phyloP scores from a whole-genome alignment of 2,113 vertebrate species.

The Pogonocichla stellata region DNA sequence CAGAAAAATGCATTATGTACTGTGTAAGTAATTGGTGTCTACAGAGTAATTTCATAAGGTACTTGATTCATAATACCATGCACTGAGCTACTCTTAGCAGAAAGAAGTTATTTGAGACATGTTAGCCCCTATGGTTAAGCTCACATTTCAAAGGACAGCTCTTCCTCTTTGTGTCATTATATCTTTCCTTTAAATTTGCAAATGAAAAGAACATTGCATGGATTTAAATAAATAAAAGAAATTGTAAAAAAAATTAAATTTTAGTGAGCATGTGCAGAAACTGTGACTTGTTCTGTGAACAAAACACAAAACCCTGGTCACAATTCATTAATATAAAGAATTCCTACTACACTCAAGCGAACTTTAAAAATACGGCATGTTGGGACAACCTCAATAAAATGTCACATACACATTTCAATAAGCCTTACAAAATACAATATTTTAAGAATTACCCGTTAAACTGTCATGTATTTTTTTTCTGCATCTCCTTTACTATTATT shows the following conservation, averaged over 20 bases:
- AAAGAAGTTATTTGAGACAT: constrained; percentile 21
- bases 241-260: constrained; percentile 18
- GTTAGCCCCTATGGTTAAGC: background rate
- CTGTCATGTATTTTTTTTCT: constrained; percentile 28
- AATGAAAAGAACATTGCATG: background rate
- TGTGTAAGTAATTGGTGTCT: constrained; percentile 58
- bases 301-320: background rate
- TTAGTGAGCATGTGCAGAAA: constrained; percentile 5
- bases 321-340: background rate
- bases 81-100: constrained; percentile 38
- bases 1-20: constrained; percentile 60
- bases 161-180: background rate
- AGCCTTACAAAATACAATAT: constrained; percentile 23
- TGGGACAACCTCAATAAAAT: constrained; percentile 28
- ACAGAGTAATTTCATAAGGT: constrained; percentile 54
- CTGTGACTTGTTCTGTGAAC: background rate
- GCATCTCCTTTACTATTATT: constrained; percentile 35
- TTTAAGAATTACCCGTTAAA: constrained; percentile 39
- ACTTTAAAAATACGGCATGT: background rate
- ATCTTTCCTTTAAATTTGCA: constrained; percentile 8
- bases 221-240: background rate
- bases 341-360: background rate
- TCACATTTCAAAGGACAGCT: background rate
- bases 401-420: background rate
- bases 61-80: constrained; percentile 34